Evolutionary conservation across 2,797 vertebrate genomes (phyloP).

Genomic region (Cuculus canorus): DNA sequence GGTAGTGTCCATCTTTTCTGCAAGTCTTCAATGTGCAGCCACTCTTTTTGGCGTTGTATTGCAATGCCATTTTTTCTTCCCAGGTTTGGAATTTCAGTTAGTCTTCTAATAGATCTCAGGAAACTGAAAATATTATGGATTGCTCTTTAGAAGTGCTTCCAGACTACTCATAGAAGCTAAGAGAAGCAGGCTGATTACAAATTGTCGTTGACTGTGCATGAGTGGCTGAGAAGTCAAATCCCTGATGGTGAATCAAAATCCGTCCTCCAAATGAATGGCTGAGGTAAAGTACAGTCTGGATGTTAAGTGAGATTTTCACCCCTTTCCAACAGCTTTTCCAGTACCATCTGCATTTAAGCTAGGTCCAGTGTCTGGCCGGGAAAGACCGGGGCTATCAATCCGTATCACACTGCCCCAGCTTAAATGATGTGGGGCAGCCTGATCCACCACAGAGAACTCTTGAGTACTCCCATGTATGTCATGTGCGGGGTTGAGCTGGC

Average conservation of each 20-base stretch:
- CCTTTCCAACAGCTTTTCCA: background rate
- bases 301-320: background rate
- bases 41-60: background rate
- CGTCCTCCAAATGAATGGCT: background rate
- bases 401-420: fast-evolving
- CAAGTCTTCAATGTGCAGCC: background rate
- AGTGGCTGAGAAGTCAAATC: background rate
- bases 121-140: background rate
- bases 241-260: background rate
- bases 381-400: background rate
- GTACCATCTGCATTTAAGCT: background rate
- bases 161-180: background rate
- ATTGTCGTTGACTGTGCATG: background rate
- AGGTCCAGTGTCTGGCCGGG: background rate
- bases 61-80: background rate
- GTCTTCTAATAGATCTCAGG: background rate
- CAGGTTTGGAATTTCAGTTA: background rate
- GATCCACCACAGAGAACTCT: background rate
- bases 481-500: background rate
- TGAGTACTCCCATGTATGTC: background rate
- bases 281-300: background rate
- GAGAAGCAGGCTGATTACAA: background rate
- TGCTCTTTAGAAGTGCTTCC: background rate
- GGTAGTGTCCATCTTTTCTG: background rate
- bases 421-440: background rate